phyloP scores from a whole-genome alignment of 2,113 vertebrate species.

The Hemichromis elongatus region DNA sequence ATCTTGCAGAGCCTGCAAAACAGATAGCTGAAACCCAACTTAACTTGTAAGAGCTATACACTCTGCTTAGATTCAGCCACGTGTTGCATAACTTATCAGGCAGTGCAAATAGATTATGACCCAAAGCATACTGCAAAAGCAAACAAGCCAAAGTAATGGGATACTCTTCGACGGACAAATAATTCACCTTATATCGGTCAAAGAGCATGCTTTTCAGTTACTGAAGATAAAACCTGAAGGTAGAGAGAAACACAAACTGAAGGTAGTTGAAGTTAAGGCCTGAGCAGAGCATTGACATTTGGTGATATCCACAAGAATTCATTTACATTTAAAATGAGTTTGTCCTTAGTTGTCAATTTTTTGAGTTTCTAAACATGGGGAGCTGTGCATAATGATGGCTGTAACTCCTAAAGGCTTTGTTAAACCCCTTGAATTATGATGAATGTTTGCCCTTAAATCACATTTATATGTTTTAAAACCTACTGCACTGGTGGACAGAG shows the following conservation, averaged over 20 bases:
- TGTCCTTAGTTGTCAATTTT: background rate
- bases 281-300: background rate
- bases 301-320: background rate
- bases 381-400: background rate
- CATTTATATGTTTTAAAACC: background rate
- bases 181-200: background rate
- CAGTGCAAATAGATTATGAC: background rate
- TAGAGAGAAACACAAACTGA: background rate
- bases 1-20: background rate
- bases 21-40: background rate
- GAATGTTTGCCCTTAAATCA: background rate
- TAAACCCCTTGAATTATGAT: background rate
- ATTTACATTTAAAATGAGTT: background rate
- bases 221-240: background rate
- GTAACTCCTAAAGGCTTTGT: background rate
- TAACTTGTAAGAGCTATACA: background rate
- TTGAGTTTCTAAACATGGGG: background rate
- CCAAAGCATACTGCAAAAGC: background rate
- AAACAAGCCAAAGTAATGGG: background rate
- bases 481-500: background rate
- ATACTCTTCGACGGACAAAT: background rate
- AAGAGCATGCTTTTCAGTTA: background rate
- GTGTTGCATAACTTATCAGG: background rate
- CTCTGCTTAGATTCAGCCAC: background rate
- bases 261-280: background rate